Percentiles rank a stretch among this genome's conserved stretches.
Conservation (phyloP, 2,888 invertebrate species). For the Ferdinandea cuprea region DNA sequence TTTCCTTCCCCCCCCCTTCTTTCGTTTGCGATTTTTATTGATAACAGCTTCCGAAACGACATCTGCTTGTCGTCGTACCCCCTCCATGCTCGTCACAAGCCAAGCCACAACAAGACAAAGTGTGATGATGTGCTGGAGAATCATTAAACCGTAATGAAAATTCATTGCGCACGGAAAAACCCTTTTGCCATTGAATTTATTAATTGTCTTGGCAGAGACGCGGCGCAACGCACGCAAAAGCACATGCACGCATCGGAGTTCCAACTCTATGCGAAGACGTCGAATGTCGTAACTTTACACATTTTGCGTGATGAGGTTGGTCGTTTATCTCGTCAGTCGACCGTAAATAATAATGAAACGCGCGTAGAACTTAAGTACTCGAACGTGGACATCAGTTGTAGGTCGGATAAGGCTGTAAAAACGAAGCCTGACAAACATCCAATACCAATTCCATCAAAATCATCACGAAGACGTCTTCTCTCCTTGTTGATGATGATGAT, state of each 20-base stretch:
- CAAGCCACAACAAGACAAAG: slow-evolving; percentile 32
- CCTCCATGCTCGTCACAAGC: no score
- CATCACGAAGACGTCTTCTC: slow-evolving; percentile 47
- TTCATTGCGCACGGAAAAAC: slow-evolving; percentile 70
- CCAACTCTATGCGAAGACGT: background rate
- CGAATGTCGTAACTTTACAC: slow-evolving; percentile 14
- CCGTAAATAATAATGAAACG: slow-evolving; percentile 72
- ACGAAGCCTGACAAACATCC: slow-evolving; percentile 1
- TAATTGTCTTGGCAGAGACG: slow-evolving; percentile 56
- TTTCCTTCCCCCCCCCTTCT: no score
- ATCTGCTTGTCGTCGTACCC: no score
- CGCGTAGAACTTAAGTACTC: slow-evolving; percentile 67
- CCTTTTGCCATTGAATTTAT: slow-evolving; percentile 66
- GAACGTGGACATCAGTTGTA: slow-evolving; percentile 60
- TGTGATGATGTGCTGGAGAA: slow-evolving; percentile 63
- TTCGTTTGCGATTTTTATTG: slow-evolving; percentile 52
- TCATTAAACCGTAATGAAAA: slow-evolving; percentile 71
- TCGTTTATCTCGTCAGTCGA: slow-evolving; percentile 65
- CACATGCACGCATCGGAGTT: slow-evolving; percentile 13
- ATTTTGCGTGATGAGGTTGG: slow-evolving; percentile 58
- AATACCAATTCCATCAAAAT: slow-evolving; percentile 57
- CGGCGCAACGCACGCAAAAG: slow-evolving; percentile 2
- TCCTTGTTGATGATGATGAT: slow-evolving; percentile 35
- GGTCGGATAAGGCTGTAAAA: slow-evolving; percentile 6
- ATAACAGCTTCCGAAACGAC: slow-evolving; percentile 68